phyloP scores from a whole-genome alignment of 2,888 invertebrate species.

The Eupithecia subumbrata region DNA sequence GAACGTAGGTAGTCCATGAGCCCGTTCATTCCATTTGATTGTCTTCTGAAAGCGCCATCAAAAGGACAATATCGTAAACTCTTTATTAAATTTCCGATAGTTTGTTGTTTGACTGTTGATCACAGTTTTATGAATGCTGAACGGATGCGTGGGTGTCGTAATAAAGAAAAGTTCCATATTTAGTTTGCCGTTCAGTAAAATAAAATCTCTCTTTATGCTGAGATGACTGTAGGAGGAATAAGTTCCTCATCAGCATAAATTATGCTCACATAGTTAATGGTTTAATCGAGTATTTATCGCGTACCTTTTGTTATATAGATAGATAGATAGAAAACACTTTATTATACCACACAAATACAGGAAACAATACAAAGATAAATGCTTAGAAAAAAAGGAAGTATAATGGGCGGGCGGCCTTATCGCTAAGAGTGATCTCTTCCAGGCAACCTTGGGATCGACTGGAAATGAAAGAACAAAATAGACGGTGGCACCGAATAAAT shows the following conservation, averaged over 20 bases:
- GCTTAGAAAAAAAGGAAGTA: too few species aligned
- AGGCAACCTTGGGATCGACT: too few species aligned
- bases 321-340: too few species aligned
- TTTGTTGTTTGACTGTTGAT: conserved; percentile 10
- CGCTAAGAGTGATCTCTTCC: too few species aligned
- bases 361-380: too few species aligned
- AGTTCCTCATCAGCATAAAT: not conserved
- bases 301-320: too few species aligned
- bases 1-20: not conserved
- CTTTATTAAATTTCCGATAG: conserved; percentile 19
- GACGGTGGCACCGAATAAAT: too few species aligned
- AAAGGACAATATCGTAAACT: conserved; percentile 17
- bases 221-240: not conserved
- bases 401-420: too few species aligned
- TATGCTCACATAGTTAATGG: too few species aligned
- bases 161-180: not conserved
- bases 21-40: not conserved
- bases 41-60: conserved; percentile 1
- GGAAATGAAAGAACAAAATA: too few species aligned
- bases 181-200: not conserved
- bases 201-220: not conserved
- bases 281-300: too few species aligned
- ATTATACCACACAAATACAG: too few species aligned
- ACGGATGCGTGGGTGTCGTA: not conserved
- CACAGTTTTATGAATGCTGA: conserved; percentile 7